Evolutionary conservation across 2,797 vertebrate species (phyloP).

Genomic region (Sebastes reedi): DNA sequence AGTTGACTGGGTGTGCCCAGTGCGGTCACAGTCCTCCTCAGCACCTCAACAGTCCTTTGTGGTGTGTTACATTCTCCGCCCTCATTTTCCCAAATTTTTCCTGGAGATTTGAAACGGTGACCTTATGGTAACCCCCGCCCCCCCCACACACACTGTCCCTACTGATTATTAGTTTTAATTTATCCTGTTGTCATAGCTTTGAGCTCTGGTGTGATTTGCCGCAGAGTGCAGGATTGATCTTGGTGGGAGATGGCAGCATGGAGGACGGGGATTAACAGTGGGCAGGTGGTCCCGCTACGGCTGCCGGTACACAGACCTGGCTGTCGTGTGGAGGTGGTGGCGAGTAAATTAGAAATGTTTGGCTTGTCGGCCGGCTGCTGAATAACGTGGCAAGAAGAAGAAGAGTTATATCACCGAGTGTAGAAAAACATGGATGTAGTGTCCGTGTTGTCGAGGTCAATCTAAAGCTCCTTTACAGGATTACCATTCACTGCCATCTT

Average conservation of each 20-base stretch:
- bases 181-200: conserved; percentile 9
- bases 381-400: not conserved
- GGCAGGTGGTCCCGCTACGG: conserved; percentile 40
- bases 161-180: not conserved
- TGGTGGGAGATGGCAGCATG: conserved; percentile 30
- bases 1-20: not conserved
- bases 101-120: not conserved
- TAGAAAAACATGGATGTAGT: not conserved
- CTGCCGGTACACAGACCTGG: conserved; percentile 17
- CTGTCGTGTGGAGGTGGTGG: conserved; percentile 13
- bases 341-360: conserved; percentile 20
- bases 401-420: not conserved
- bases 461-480: not conserved
- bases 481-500: not conserved
- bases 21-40: not conserved
- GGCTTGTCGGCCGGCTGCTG: not conserved
- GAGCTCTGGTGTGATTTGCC: conserved; percentile 20
- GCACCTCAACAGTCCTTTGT: not conserved
- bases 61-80: not conserved
- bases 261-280: conserved; percentile 42
- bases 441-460: not conserved
- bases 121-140: not conserved
- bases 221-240: conserved; percentile 20
- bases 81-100: not conserved
- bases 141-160: not conserved